Percentiles rank a stretch among this genome's conserved stretches.
Evolutionary conservation across 2,797 vertebrate species (phyloP).

Genomic region (Ceyx erithaca): DNA sequence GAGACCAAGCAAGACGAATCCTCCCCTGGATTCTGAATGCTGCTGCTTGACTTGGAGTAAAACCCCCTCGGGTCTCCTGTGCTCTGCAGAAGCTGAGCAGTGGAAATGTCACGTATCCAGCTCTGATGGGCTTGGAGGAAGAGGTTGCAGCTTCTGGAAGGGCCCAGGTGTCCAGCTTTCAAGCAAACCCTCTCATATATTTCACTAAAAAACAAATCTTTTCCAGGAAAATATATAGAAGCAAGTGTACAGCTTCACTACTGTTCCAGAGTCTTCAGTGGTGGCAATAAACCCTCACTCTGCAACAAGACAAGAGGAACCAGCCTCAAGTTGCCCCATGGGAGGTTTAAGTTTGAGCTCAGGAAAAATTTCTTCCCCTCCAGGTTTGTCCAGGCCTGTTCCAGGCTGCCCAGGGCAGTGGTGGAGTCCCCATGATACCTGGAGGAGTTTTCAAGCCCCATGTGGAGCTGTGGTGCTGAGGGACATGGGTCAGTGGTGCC

Average conservation of each 20-base stretch:
- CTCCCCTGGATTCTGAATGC: background rate
- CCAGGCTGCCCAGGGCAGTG: too few relatives aligned
- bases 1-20: rapidly evolving
- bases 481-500: background rate
- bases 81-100: background rate
- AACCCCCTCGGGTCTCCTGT: background rate
- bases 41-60: background rate
- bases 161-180: background rate
- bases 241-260: background rate
- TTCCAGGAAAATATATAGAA: background rate
- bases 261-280: background rate
- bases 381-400: too few relatives aligned
- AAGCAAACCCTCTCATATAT: background rate
- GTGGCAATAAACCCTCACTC: background rate
- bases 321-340: too few relatives aligned
- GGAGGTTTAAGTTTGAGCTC: too few relatives aligned
- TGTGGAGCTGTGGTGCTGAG: too few relatives aligned
- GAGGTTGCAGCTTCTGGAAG: background rate
- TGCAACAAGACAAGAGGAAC: too few relatives aligned
- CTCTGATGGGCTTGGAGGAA: background rate
- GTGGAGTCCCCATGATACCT: background rate
- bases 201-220: background rate
- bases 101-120: rapidly evolving
- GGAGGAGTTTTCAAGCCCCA: background rate
- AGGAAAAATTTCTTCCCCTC: too few relatives aligned